phyloP scores from a whole-genome alignment of 2,113 vertebrate species.

The Callipepla squamata region DNA sequence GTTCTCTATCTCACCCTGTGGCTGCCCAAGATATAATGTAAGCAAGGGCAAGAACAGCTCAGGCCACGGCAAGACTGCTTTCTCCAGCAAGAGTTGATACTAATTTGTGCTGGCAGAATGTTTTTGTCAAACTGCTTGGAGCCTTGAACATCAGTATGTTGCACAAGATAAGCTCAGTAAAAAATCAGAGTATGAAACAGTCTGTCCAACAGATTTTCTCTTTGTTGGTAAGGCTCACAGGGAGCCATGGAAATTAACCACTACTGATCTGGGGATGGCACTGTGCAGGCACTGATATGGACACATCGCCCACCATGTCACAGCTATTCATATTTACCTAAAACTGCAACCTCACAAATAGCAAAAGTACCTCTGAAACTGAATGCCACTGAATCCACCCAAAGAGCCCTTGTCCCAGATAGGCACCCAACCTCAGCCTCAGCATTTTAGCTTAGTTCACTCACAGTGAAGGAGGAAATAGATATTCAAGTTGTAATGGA shows the following conservation, averaged over 20 bases:
- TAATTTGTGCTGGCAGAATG: background rate
- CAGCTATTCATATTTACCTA: background rate
- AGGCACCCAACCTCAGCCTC: rapidly evolving
- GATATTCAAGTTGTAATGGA: background rate
- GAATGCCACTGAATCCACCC: background rate
- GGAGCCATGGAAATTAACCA: background rate
- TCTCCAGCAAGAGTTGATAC: background rate
- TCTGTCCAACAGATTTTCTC: background rate
- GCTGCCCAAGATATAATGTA: background rate
- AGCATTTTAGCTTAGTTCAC: background rate
- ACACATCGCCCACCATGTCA: background rate
- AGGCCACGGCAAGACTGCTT: background rate
- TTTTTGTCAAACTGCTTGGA: background rate
- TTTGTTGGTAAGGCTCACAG: background rate
- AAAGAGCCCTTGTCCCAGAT: background rate
- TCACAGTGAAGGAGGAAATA: background rate
- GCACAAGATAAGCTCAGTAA: background rate
- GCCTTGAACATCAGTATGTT: background rate
- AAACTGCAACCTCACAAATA: background rate
- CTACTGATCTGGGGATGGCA: background rate
- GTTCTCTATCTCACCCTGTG: background rate
- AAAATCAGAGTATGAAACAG: background rate
- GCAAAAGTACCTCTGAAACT: background rate
- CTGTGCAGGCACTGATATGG: background rate
- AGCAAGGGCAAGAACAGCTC: background rate